Evolutionary conservation across 1,140 invertebrate genomes (phyloP), one percentile per base, ranked within the genome.

Genomic region (Apis cerana): DNA sequence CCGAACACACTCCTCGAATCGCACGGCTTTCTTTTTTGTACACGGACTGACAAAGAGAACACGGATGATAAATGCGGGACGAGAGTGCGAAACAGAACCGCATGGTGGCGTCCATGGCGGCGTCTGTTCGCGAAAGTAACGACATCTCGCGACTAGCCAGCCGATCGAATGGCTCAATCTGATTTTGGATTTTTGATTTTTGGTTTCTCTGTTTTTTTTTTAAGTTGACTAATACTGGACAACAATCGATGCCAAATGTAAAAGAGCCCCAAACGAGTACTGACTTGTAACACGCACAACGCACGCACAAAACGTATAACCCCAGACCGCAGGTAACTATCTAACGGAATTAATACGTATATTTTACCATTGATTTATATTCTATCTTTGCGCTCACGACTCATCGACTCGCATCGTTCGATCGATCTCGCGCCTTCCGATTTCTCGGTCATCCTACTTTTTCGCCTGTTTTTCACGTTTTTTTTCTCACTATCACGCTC

Each of bases 211-310:
- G 91, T 91, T 92, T 91, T 91, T 92, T 93, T 93, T 94, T 94
- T 94, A 94, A 93, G 93, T 94, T 93, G 93, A 94, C 93, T 94
- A 94, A 94, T 93, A 94, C 91, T 89, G 93, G 93, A 93, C 92
- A 92, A 90, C 92, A 93, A 87, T 88, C 90, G 92, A 92, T 91
- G 93, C 91, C 92, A 92, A 93, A 91, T 91, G 91, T 93, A 91
- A 93, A 92, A 93, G 92, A 93, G 91, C 91, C 92, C 89, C 92
- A 93, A 91, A 94, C 92, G 92, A 94, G 93, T 93, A 94, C 93
- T 93, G 93, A 93, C 92, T 94, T 93, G 93, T 94, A 94, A 94
- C 90, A 93, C 89, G 92, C 90, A 93, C 91, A 93, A 92, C 90
- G 91, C 90, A 94, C 91, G 91, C 90, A 94, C 87, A 92, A 91